These are phyloP conservation scores for Rallus crepitans DNA, from an alignment of 2,797 vertebrate genomes.

Conservation along the genomic window DNA sequence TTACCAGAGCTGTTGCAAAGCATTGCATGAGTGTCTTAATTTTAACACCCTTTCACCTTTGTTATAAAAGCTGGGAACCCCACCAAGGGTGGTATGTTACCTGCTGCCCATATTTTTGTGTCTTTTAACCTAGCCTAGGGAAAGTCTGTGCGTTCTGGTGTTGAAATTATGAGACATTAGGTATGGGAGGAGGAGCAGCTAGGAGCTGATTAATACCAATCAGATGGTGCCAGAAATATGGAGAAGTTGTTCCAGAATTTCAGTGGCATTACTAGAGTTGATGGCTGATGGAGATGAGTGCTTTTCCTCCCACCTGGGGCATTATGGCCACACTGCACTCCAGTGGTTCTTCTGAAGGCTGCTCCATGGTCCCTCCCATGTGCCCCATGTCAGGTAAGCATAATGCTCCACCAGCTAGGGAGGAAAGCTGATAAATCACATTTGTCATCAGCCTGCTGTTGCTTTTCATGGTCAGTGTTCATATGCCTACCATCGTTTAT, in stretches of 20 bases:
- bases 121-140: neutral
- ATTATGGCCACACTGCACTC: neutral
- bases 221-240: neutral
- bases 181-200: neutral
- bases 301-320: neutral
- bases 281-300: neutral
- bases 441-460: neutral
- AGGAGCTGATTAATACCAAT: neutral
- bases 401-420: neutral
- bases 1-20: neutral
- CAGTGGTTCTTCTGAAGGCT: neutral
- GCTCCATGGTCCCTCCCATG: fast-evolving
- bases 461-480: neutral
- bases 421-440: neutral
- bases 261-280: neutral
- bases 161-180: neutral
- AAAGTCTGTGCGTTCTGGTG: neutral
- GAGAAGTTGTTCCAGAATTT: neutral
- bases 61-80: neutral
- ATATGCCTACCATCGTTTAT: neutral
- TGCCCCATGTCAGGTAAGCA: neutral
- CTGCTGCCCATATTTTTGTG: neutral
- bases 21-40: neutral
- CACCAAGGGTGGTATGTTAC: neutral
- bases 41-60: neutral